Percentiles rank a stretch among this genome's conserved stretches.
Evolutionary conservation across 2,888 invertebrate genomes (phyloP).

Genomic region (Drosophila limbata): DNA sequence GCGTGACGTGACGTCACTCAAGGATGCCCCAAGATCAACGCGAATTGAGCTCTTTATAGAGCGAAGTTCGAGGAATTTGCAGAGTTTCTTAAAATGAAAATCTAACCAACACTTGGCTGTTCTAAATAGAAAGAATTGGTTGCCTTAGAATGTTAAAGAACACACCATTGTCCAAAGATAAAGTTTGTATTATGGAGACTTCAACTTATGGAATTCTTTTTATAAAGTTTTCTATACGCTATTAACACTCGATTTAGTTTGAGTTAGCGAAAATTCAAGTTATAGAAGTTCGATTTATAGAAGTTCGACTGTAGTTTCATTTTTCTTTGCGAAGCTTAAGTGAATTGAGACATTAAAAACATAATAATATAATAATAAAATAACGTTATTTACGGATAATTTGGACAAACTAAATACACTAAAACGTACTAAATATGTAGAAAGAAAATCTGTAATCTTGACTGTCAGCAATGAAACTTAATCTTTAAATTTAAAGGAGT

Average conservation of each 20-base stretch:
- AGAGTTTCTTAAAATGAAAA: not conserved
- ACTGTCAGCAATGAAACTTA: not conserved
- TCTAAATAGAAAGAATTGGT: no score
- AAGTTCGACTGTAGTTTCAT: no score
- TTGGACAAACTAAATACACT: not conserved
- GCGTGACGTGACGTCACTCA: constrained; percentile 62
- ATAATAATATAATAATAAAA: not conserved
- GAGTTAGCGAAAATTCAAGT: no score
- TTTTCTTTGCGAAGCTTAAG: not conserved
- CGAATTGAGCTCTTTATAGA: not conserved
- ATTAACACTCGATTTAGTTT: no score
- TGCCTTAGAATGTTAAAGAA: no score
- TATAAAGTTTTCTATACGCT: no score
- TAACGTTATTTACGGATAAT: not conserved
- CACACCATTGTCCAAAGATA: no score
- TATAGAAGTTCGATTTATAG: no score
- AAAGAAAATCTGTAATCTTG: not conserved
- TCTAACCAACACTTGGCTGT: not conserved
- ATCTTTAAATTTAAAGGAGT: constrained; percentile 1
- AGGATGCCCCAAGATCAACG: constrained; percentile 54
- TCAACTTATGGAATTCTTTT: no score
- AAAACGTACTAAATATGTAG: not conserved
- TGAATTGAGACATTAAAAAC: not conserved
- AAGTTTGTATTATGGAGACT: no score
- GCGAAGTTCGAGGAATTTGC: not conserved